Percentiles rank a stretch among this genome's conserved stretches.
These are phyloP conservation scores for Nephrotoma flavescens DNA, from an alignment of 2,888 invertebrate genomes.

Conservation along the genomic window DNA sequence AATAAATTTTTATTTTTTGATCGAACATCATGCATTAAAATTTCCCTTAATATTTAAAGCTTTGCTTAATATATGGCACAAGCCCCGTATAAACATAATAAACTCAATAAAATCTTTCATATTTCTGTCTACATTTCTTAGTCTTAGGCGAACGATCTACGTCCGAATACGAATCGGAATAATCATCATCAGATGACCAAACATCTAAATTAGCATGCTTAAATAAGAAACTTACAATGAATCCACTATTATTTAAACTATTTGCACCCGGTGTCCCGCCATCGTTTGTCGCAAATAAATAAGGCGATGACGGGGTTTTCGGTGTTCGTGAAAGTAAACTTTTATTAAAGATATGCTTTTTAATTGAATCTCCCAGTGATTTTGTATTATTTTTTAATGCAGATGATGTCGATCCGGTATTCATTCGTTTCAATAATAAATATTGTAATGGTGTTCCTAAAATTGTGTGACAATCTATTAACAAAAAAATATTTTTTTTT, in stretches of 20 bases:
- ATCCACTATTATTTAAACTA: not conserved
- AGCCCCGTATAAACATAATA: not conserved
- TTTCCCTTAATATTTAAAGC: not conserved
- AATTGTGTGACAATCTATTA: slow-evolving; percentile 2
- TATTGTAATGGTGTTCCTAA: slow-evolving; percentile 56
- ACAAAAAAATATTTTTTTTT: not conserved
- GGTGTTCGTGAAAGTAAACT: slow-evolving; percentile 37
- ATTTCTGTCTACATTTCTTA: not conserved
- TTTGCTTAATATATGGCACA: not conserved
- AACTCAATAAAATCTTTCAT: slow-evolving; percentile 1
- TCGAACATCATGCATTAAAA: not conserved
- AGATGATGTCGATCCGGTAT: slow-evolving; percentile 37
- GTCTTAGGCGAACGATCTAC: not conserved
- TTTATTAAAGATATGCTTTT: slow-evolving; percentile 71
- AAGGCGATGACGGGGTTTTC: slow-evolving; percentile 15
- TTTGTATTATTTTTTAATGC: slow-evolving; percentile 24
- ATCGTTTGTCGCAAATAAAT: not conserved
- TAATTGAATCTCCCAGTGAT: slow-evolving; percentile 70
- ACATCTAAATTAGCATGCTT: not conserved
- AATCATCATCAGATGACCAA: not conserved
- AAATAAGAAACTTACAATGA: slow-evolving; percentile 4
- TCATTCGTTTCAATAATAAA: slow-evolving; percentile 38
- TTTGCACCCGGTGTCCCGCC: not conserved
- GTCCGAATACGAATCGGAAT: not conserved
- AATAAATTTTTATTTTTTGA: not conserved